Evolutionary conservation across 2,797 vertebrate species (phyloP), one percentile per base, ranked within the genome.

Genomic region (Chaetophractus vellerosus): DNA sequence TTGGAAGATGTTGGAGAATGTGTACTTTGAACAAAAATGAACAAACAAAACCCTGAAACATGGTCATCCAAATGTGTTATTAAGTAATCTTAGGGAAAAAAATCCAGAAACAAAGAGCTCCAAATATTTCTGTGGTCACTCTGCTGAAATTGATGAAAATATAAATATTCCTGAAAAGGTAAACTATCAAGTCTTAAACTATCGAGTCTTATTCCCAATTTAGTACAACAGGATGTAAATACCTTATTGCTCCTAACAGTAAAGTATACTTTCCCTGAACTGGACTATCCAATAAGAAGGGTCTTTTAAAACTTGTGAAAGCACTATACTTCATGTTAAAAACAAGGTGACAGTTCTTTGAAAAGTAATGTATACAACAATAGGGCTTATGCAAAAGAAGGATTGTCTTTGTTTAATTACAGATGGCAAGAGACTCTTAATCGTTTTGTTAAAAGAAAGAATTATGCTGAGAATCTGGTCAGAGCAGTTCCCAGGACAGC

Each of bases 261-360:
- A 52, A 72, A 55, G 38, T 50, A 16, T 64, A 8, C 50, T 52
- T 90, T 94, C 38, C 48, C 24, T 72, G 78, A 94, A 14, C 31
- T 81, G 55, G 31, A 19, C 21, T 31, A 61, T 81, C 74, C 21
- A 7, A 61, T 69, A 50, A 57, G 57, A 86, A 75, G 31, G 48
- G 5, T 48, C 24, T 88, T 71, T 85, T 50, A 94, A 90, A 64
- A 72, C 68, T 48, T 14, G 3, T 41, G 21, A 78, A 86, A 61
- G 12, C 24, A 15, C 21, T 52, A 9, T 76, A 21, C 19, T 66
- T 26, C 36, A 79, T 19, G 50, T 64, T 93, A 78, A 92, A 82
- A 90, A 68, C 69, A 89, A 61, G 48, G 59, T 91, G n/a, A 48
- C 64, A 91, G n/a, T 57, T 91, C 26, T 89, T 91, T 3, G 9